Conservation (phyloP, 2,797 vertebrate species). For the Toxotes lorentzi region DNA sequence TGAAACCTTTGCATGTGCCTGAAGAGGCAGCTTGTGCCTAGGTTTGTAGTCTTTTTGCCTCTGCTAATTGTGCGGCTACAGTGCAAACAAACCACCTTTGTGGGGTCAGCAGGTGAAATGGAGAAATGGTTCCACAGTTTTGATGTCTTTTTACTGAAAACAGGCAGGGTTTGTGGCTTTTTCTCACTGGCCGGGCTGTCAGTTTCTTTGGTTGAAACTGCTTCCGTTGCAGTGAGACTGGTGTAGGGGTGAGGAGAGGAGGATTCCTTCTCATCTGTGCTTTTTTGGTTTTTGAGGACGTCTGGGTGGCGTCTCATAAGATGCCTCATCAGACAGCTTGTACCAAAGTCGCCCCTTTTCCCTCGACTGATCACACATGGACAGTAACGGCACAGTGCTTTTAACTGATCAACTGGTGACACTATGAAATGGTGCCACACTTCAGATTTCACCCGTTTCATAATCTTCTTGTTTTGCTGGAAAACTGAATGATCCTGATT, state of each 20-base stretch:
- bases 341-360: conserved; percentile 95
- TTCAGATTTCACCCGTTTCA: conserved; percentile 96
- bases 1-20: conserved; percentile 98
- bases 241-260: conserved; percentile 88
- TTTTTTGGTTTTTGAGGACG: conserved; percentile 92
- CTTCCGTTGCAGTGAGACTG: conserved; percentile 85
- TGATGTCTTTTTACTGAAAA: conserved; percentile 97
- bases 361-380: conserved; percentile 94
- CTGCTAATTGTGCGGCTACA: conserved; percentile 98
- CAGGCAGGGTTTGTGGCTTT: conserved; percentile 86
- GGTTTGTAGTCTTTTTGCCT: conserved; percentile 97
- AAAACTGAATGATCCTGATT: conserved; percentile 87
- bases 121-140: conserved; percentile 99
- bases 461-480: conserved; percentile 96
- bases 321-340: conserved; percentile 97
- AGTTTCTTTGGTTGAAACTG: conserved; percentile 86
- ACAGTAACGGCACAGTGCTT: conserved; percentile 96
- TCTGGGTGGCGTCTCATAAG: conserved; percentile 93
- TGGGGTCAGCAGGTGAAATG: conserved; percentile 94
- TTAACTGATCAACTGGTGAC: conserved; percentile 93
- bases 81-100: conserved; percentile 97
- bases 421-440: conserved; percentile 98
- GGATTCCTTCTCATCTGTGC: conserved; percentile 85
- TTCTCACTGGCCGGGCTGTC: conserved; percentile 83
- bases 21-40: conserved; percentile 96